These are phyloP conservation scores for Benthosema pterotum DNA, from an alignment of 2,797 vertebrate species.

Conservation along the genomic window DNA sequence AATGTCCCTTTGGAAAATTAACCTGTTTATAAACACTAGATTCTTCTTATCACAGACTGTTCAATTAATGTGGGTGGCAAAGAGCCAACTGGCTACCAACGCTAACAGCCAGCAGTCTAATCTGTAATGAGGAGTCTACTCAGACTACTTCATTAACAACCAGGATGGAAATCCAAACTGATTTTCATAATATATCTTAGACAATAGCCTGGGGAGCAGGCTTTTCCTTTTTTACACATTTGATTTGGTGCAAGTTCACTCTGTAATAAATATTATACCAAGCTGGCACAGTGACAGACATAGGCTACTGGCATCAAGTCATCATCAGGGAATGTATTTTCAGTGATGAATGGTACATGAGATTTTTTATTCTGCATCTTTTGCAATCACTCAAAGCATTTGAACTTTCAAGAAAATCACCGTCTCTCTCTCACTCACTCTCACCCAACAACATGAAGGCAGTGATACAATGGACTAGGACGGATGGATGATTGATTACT, in stretches of 20 bases:
- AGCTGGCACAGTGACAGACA: conserved; percentile 63
- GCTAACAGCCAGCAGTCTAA: conserved; percentile 16
- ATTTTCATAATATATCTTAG: conserved; percentile 60
- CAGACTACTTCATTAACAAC: conserved; percentile 58
- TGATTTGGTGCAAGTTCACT: conserved; percentile 59
- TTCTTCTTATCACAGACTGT: neutral
- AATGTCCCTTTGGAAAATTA: too few species aligned
- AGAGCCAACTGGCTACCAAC: neutral
- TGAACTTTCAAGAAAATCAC: too few species aligned
- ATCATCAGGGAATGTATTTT: conserved; percentile 52
- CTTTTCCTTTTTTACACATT: conserved; percentile 43
- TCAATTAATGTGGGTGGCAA: conserved; percentile 11
- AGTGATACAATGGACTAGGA: too few species aligned
- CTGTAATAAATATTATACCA: conserved; percentile 73
- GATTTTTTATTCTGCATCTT: conserved; percentile 7
- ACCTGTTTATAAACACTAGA: too few species aligned
- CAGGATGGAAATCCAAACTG: conserved; percentile 48
- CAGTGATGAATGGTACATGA: conserved; percentile 7
- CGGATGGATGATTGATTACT: too few species aligned
- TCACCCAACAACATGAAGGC: too few species aligned
- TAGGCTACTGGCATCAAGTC: conserved; percentile 52
- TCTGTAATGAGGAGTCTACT: conserved; percentile 27
- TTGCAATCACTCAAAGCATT: conserved; percentile 21
- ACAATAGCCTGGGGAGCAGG: conserved; percentile 37
- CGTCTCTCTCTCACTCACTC: too few species aligned